Evolutionary conservation across 2,113 vertebrate species (phyloP).

Genomic region (Coptodon bakossiorum): DNA sequence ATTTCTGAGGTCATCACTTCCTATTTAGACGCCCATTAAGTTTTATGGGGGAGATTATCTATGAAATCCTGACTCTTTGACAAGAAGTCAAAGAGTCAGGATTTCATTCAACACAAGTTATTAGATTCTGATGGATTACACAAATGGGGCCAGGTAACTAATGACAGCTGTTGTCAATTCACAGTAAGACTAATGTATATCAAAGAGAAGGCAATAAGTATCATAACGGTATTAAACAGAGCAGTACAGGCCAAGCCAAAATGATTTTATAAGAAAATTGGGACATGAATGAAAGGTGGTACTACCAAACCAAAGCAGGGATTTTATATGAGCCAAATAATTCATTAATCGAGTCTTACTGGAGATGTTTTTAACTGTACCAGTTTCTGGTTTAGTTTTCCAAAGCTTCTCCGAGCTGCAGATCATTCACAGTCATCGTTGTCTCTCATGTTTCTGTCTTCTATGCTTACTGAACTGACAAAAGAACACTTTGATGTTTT

Average conservation of each 20-base stretch:
- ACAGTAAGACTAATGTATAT: not conserved
- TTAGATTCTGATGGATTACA: not conserved
- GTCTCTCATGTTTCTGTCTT: not conserved
- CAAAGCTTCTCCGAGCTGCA: not conserved
- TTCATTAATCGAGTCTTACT: not conserved
- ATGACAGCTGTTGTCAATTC: not conserved
- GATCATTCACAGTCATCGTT: not conserved
- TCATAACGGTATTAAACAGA: not conserved
- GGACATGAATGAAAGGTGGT: not conserved
- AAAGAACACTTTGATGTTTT: not conserved
- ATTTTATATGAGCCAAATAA: not conserved
- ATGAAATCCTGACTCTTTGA: not conserved
- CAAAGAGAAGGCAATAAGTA: not conserved
- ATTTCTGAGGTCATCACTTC: not conserved
- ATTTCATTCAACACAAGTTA: not conserved
- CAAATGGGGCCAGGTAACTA: not conserved
- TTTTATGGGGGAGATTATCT: not conserved
- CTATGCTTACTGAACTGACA: not conserved
- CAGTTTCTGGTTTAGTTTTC: not conserved
- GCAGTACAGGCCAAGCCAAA: not conserved
- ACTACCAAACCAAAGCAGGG: not conserved
- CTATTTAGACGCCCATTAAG: not conserved
- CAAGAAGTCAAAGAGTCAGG: not conserved
- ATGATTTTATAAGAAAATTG: not conserved
- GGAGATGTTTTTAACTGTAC: not conserved